Base-by-base conservation (phyloP, 2,113 vertebrate genomes). In the Hemiprocne comata region DNA sequence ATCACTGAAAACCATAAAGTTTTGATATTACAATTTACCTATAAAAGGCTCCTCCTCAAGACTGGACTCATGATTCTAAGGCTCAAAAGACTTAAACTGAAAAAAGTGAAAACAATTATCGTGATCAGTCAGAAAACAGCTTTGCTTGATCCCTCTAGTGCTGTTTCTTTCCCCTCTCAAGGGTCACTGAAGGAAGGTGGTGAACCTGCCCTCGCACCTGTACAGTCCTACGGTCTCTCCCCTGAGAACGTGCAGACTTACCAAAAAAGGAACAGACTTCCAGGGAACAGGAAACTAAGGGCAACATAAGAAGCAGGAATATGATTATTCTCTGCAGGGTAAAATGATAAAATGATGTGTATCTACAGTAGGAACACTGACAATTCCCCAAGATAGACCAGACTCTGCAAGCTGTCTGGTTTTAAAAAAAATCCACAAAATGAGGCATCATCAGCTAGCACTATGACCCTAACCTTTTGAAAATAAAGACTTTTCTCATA, bases 221-320 rank as follows among this genome's bases (percentile, higher is more conserved):
- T 8, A 14, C 6, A 2, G 20, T 15, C 2, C 0, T 28, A n/a
- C 2, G 0, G 21, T 17, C 55, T 25, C 36, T 40, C 5, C 71
- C 21, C 67, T 21, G 10, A 24, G 26, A 69, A 9, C 0, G 1
- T 6, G 28, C 33, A 77, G 50, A 28, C 21, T n/a, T 29, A 38
- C 21, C 13, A 21, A 10, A 0, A n/a, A 38, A 60, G 11, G 40
- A 42, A 42, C 40, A 42, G 48, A 33, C 20, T 31, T 70, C 4
- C 33, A 16, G 33, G 11, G 69, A 38, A 70, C 0, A 26, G 20
- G 26, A 74, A 57, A 70, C 28, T 6, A 23, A 26, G 33, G 36
- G 62, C 62, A 74, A 23, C 7, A 1, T 3, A 33, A 48, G 54
- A 24, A 73, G 46, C 40, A 50, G 26, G 38, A 64, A 13, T 6